Evolutionary conservation across 2,888 invertebrate species (phyloP), one percentile per base, ranked within the genome.

Genomic region (Chloroclystis v-ata): DNA sequence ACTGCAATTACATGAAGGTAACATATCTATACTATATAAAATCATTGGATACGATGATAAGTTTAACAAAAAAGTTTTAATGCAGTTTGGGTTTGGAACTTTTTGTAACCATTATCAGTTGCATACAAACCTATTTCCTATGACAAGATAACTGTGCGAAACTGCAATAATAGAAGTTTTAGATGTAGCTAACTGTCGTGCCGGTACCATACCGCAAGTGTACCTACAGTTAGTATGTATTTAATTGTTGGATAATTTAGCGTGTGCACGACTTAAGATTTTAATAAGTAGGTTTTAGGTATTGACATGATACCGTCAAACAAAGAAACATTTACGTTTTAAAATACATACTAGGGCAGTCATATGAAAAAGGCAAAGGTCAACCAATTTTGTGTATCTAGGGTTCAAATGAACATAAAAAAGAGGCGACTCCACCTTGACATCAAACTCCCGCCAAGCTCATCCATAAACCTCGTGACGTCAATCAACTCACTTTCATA

Each of bases 401-500:
- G 6, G 16, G 2, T 12, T 12, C 4, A 12, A 2, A 12, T 10
- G 7, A n/a, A 20, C 6, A 10, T 33, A n/a, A 10, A 3, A n/a
- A 11, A 24, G n/a, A 7, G 7, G 9, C 4, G 11, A 1, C 16
- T 8, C 26, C 25, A 11, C 13, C 35, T 8, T 38, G 47, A 30
- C 14, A 16, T 44, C 10, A 45, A 43, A 46, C 30, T 47, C 52
- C 52, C 50, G 56, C 46, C n/a, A n/a, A n/a, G n/a, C n/a, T n/a
- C n/a, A n/a, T n/a, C n/a, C n/a, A n/a, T n/a, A 54, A 61, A 52
- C 54, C 53, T 42, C 57, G 49, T 71, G 69, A 68, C 71, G 74
- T 78, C 77, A 75, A 78, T 79, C 80, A 78, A 79, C 75, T 74
- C 73, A 72, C 71, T 79, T 79, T 75, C 69, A 69, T 65, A 66